These are phyloP conservation scores for Sceloporus tristichus DNA, from an alignment of 2,113 vertebrate species.

Conservation along the genomic window DNA sequence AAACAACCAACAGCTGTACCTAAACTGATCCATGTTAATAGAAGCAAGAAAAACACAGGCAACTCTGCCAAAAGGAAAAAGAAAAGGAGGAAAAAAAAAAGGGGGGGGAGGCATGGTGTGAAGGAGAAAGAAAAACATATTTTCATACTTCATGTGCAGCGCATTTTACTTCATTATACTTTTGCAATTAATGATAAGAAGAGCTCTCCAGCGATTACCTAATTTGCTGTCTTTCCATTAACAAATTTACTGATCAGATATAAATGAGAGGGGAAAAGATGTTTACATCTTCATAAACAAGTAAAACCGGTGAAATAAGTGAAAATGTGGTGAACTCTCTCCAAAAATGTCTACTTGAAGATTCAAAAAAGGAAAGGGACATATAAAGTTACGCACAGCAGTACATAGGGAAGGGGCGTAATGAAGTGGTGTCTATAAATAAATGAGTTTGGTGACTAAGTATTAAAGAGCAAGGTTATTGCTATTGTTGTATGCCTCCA, in stretches of 20 bases:
- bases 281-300: background rate
- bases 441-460: no score
- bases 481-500: no score
- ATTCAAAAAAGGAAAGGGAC: constrained; percentile 1
- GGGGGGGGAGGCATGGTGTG: background rate
- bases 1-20: constrained; percentile 60
- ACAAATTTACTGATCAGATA: background rate
- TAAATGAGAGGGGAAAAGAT: background rate
- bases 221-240: background rate
- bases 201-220: background rate
- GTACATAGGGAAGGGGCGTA: no score
- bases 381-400: background rate
- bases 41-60: constrained; percentile 30
- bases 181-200: background rate
- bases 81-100: background rate
- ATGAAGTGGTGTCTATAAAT: no score
- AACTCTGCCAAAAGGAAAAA: constrained; percentile 36
- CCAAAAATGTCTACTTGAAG: background rate
- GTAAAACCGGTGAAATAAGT: background rate
- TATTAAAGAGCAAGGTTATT: no score
- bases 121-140: constrained; percentile 23
- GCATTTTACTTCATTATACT: constrained; percentile 1
- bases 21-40: constrained; percentile 29
- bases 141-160: constrained; percentile 2
- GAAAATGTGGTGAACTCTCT: background rate